phyloP scores from a whole-genome alignment of 2,888 invertebrate species.

The Tanytarsus gracilentus region DNA sequence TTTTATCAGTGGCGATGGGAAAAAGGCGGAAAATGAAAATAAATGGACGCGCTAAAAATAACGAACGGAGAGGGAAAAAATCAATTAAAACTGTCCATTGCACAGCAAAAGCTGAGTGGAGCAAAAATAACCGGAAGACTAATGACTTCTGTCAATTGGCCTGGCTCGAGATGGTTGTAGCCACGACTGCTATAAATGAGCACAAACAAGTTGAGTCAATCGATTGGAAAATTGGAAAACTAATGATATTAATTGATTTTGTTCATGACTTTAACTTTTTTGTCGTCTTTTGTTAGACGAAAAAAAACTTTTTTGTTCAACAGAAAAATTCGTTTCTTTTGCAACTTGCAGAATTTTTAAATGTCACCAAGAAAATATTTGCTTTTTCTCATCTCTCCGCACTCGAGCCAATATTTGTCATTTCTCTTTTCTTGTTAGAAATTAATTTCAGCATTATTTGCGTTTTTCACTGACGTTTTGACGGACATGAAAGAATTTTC shows the following conservation, averaged over 20 bases:
- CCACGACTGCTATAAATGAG: slow-evolving; percentile 7
- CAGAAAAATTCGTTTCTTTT: not conserved
- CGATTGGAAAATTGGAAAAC: slow-evolving; percentile 21
- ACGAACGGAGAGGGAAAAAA: not conserved
- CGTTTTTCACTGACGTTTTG: no score
- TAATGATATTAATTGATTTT: slow-evolving; percentile 23
- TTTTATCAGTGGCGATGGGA: not conserved
- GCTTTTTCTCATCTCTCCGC: no score
- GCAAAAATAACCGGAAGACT: slow-evolving; percentile 2
- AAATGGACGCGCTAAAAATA: not conserved
- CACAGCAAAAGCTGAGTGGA: not conserved
- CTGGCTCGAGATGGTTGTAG: no score
- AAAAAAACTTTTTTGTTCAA: not conserved
- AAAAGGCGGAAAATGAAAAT: not conserved
- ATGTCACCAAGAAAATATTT: no score
- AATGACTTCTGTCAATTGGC: slow-evolving; percentile 9
- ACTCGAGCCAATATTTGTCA: no score
- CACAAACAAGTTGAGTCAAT: slow-evolving; percentile 19
- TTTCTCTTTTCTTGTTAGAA: no score
- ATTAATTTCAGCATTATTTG: no score
- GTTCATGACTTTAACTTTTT: slow-evolving; percentile 22
- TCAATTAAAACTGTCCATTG: slow-evolving; percentile 8
- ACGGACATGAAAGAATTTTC: no score
- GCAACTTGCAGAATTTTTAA: no score
- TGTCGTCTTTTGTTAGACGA: not conserved